Base-by-base conservation (phyloP, 2,888 invertebrate species). In the Neoascia interrupta region DNA sequence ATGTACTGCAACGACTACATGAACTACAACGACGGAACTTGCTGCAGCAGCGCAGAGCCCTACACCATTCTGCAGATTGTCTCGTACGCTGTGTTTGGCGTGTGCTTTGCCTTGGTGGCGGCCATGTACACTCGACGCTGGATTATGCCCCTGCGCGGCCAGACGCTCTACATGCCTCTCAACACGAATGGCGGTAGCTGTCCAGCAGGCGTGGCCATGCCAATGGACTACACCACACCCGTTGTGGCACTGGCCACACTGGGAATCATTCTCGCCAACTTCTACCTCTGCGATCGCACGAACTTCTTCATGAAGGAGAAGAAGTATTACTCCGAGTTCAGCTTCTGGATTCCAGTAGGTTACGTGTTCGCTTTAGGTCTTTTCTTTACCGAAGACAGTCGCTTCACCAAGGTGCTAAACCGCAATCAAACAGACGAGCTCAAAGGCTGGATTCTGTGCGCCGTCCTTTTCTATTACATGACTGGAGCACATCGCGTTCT, bases 291-390 rank as follows among this genome's bases (percentile, higher is more conserved):
- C 88, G 98, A 98, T 88, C 92, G 98, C 81, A 97, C 98, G 1
- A 97, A 96, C 86, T 97, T 98, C 90, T 98, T 98, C 85, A 98
- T 98, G 98, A 98, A 98, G 88, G 98, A 98, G 90, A 98, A 98
- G 88, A 98, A 98, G 87, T 97, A 97, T 86, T 98, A 97, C 85
- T 97, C 97, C 0, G 95, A 96, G 86, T 95, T 97, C 86, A 97
- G 97, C 85, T 98, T 98, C 89, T 97, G 98, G 95, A 90, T 98
- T 83, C 98, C 98, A 0, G 94, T 98, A 11, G 96, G 95, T 0
- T 98, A 98, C 86, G 94, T 98, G 39, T 94, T 96, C 86, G 96
- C 96, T 1, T 89, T 98, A 72, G 98, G 98, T 0, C 88, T 98
- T 83, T 98, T 98, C 90, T 98, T 98, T 86, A 97, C 97, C 0